Evolutionary conservation across 2,888 invertebrate genomes (phyloP).

Genomic region (Synergus gifuensis): DNA sequence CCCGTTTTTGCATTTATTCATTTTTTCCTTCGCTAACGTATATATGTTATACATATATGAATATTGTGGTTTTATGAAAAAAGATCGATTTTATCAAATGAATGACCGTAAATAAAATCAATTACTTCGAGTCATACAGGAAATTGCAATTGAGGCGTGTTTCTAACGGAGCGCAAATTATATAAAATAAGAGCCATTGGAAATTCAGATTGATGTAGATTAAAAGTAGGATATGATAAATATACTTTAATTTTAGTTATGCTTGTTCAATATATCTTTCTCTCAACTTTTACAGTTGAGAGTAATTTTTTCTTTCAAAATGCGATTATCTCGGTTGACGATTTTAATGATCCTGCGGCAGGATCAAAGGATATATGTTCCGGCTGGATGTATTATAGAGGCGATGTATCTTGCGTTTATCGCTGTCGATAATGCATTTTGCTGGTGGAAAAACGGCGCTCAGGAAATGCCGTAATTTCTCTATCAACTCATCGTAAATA

Average conservation of each 20-base stretch:
- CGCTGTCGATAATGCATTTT: conserved; percentile 55
- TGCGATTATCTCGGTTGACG: not conserved
- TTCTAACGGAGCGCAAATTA: no score
- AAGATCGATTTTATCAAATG: no score
- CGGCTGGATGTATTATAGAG: conserved; percentile 11
- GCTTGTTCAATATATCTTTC: not conserved
- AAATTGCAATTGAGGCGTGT: no score
- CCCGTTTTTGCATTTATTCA: not conserved
- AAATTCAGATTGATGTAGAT: no score
- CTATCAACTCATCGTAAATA: conserved; percentile 53
- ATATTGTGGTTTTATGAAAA: no score
- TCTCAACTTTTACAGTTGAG: not conserved
- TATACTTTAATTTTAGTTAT: not conserved
- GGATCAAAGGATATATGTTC: conserved; percentile 12
- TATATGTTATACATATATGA: no score
- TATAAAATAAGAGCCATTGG: no score
- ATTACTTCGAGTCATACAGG: no score
- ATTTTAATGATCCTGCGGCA: not conserved
- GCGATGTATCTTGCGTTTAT: conserved; percentile 57
- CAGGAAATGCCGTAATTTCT: conserved; percentile 53
- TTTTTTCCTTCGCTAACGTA: not conserved
- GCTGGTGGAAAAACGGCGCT: conserved; percentile 45
- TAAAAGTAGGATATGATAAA: no score
- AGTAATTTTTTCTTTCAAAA: not conserved
- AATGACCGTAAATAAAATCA: no score